phyloP scores from a whole-genome alignment of 2,113 vertebrate species.

The Prionailurus bengalensis region DNA sequence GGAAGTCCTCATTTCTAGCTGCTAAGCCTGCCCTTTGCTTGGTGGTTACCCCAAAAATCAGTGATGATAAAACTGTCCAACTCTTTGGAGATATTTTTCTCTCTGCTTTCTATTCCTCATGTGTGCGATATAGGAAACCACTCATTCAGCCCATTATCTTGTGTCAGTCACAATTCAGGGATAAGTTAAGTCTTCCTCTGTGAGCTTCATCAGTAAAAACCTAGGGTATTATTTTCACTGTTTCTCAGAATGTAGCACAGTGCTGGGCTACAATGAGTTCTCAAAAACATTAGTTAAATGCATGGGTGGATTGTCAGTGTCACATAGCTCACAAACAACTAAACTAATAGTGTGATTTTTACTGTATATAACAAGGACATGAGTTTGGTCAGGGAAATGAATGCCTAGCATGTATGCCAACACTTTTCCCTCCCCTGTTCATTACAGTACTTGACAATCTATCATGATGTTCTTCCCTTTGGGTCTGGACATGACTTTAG shows the following conservation, averaged over 20 bases:
- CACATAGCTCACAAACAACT: neutral
- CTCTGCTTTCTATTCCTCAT: neutral
- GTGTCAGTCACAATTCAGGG: neutral
- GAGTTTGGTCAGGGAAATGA: neutral
- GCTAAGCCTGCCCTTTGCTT: constrained; percentile 37
- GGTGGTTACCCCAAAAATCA: constrained; percentile 26
- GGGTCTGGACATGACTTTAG: neutral
- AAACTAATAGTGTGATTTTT: neutral
- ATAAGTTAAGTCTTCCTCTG: neutral
- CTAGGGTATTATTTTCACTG: neutral
- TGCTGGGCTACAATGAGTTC: neutral
- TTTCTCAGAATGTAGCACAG: neutral
- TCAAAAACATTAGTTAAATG: neutral
- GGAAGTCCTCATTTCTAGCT: neutral
- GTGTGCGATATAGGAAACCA: neutral
- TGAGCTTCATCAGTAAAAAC: neutral
- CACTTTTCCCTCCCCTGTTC: neutral
- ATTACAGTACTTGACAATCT: neutral
- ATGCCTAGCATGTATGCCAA: neutral
- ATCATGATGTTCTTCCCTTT: neutral
- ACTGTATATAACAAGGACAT: neutral
- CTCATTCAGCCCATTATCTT: neutral
- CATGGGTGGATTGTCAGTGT: neutral
- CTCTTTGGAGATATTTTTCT: neutral
- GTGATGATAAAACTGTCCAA: neutral